Conservation (phyloP, 2,113 vertebrate species). For the Phoenicopterus ruber region DNA sequence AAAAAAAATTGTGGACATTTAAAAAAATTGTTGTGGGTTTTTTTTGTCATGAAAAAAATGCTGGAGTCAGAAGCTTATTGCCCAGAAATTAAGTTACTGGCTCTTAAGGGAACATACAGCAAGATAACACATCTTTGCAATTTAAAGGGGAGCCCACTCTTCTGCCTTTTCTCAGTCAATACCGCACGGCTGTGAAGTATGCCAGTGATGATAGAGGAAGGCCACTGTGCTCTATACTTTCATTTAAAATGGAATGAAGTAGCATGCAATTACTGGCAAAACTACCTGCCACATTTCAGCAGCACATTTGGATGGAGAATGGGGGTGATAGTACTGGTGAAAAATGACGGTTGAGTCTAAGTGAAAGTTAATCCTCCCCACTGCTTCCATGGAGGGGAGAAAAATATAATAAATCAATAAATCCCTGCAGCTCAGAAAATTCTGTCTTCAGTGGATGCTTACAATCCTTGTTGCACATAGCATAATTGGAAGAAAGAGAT, state of each 20-base stretch:
- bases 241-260: conserved; percentile 39
- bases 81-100: neutral
- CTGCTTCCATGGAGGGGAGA: neutral
- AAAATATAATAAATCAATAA: conserved; percentile 50
- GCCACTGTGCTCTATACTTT: neutral
- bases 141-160: neutral
- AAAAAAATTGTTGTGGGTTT: neutral
- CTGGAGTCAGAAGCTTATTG: neutral
- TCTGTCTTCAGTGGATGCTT: conserved; percentile 15
- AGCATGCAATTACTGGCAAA: conserved; percentile 34
- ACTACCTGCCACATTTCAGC: conserved; percentile 44
- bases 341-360: neutral
- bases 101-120: neutral
- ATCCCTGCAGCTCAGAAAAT: conserved; percentile 39
- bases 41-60: neutral
- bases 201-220: neutral
- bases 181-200: neutral
- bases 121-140: neutral
- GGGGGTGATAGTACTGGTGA: neutral
- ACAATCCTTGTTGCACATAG: neutral
- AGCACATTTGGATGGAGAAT: conserved; percentile 2
- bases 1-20: neutral
- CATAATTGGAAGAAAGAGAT: neutral
- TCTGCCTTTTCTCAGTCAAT: neutral
- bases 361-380: conserved; percentile 30